These are phyloP conservation scores for Formicarius rufipectus DNA, from an alignment of 2,113 vertebrate species.

Conservation along the genomic window DNA sequence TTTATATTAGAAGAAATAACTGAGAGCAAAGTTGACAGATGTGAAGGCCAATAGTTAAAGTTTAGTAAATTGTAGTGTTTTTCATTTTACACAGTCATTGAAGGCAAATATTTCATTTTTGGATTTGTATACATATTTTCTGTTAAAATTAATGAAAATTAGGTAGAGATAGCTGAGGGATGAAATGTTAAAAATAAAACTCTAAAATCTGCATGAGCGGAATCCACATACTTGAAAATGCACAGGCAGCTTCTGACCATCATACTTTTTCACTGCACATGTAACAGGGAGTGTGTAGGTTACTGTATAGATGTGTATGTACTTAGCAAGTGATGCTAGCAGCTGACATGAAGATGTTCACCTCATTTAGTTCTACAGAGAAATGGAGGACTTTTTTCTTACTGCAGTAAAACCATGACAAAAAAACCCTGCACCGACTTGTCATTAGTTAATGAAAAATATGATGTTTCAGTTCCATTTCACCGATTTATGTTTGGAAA, in stretches of 20 bases:
- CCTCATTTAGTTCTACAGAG: neutral
- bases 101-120: neutral
- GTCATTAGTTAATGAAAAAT: neutral
- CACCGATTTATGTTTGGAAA: neutral
- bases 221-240: neutral
- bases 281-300: neutral
- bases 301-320: accelerated
- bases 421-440: neutral
- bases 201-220: neutral
- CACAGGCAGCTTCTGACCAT: neutral
- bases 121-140: neutral
- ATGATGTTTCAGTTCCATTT: neutral
- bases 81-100: neutral
- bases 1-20: neutral
- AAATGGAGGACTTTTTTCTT: neutral
- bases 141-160: neutral
- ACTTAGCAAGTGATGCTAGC: neutral
- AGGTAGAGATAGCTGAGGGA: neutral
- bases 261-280: neutral
- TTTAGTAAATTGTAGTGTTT: neutral
- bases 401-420: neutral
- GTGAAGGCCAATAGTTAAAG: neutral
- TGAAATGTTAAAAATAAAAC: neutral
- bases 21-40: neutral
- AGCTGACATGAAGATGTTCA: neutral